Base-by-base conservation (phyloP, 2,888 invertebrate genomes). In the Sceliomorpha sp. region DNA sequence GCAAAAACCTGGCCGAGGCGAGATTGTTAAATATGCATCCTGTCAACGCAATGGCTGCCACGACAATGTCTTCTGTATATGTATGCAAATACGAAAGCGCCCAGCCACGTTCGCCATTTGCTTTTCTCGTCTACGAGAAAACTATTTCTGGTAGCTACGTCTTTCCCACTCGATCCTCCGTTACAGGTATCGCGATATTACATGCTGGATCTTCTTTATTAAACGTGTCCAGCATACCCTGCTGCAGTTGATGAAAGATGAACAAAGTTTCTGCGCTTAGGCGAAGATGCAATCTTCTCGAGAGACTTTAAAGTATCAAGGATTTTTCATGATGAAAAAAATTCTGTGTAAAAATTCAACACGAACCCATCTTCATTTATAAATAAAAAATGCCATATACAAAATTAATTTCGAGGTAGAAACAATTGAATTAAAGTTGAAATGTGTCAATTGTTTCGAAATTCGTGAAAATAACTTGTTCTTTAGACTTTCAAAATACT, bases 1-100 rank as follows among this genome's bases (percentile, higher is more conserved):
- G 81, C 84, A 82, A 85, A 84, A 60, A 55, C 40, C 8, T 27
- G 14, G 29, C 48, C 26, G n/a, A 14, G 17, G 24, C 26, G 47
- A 37, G 53, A 59, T 60, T 60, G 67, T 50, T 67, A 60, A 55
- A 67, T 67, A 58, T 67, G n/a, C n/a, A 67, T 67, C 44, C 55
- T 44, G 13, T 55, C 29, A n/a, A n/a, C n/a, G n/a, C n/a, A n/a
- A n/a, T n/a, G n/a, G n/a, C n/a, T n/a, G n/a, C n/a, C n/a, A 14
- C 42, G 27, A 24, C 27, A 44, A 44, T 14, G 2, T 20, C 44
- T 36, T 40, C 27, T 10, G 50, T 50, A 60, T n/a, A 60, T 50
- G 44, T 60, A 60, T 60, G 60, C 50, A 44, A 60, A 60, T 59
- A 31, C 42, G 31, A 3, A 12, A n/a, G 29, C 27, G 12, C 36